Evolutionary conservation across 2,113 vertebrate genomes (phyloP).

Genomic region (Neolamprologus variostigma): DNA sequence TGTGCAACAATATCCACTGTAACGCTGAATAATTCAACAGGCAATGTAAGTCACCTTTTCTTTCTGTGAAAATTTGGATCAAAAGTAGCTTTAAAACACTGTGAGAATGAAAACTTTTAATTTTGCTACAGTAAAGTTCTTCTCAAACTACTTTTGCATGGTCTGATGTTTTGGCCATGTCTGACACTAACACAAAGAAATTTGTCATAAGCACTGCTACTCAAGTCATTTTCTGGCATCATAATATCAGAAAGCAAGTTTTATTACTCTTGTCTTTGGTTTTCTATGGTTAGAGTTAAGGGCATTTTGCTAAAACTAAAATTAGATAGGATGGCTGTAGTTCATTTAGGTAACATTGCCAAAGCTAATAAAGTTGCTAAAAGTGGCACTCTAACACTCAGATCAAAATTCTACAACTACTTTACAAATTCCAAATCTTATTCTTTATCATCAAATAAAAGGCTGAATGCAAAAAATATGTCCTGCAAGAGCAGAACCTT

Average conservation of each 20-base stretch:
- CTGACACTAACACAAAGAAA: not conserved
- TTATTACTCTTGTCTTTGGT: not conserved
- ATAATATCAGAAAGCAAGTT: not conserved
- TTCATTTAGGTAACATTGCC: not conserved
- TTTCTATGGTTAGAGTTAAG: not conserved
- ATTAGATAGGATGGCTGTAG: not conserved
- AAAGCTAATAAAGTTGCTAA: not conserved
- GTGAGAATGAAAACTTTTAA: not conserved
- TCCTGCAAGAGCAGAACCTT: not conserved
- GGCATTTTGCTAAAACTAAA: not conserved
- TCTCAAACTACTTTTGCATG: not conserved
- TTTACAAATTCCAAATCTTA: not conserved
- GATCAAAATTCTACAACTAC: not conserved
- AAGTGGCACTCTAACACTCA: not conserved
- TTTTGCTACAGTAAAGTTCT: not conserved
- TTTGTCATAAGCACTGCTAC: not conserved
- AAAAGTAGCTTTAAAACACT: not conserved
- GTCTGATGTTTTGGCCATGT: not conserved
- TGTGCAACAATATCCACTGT: slow-evolving; percentile 17
- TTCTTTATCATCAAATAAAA: not conserved
- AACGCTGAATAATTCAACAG: not conserved
- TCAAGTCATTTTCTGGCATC: not conserved
- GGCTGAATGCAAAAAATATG: not conserved
- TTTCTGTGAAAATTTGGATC: not conserved
- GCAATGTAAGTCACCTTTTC: not conserved